phyloP scores from a whole-genome alignment of 2,797 vertebrate species.

The Tarsius wallacei region DNA sequence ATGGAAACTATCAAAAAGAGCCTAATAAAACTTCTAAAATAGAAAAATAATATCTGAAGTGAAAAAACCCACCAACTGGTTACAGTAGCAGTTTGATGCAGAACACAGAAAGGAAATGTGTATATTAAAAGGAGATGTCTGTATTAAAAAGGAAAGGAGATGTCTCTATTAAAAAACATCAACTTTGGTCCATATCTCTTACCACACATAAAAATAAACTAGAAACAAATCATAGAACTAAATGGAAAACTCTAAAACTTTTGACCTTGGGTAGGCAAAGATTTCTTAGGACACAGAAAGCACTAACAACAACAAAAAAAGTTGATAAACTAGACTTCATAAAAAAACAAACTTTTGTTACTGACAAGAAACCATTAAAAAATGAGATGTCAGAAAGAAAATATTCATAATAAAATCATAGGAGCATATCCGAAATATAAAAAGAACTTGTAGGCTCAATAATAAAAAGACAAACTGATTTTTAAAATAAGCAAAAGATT shows the following conservation, averaged over 20 bases:
- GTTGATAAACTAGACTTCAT: not conserved
- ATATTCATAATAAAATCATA: not conserved
- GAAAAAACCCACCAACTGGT: not conserved
- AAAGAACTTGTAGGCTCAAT: conserved; percentile 24
- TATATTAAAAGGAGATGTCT: no score
- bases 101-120: not conserved
- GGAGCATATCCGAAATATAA: not conserved
- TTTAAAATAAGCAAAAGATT: not conserved
- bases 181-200: not conserved
- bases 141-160: no score
- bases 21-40: not conserved
- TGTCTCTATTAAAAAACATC: not conserved
- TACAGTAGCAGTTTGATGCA: not conserved
- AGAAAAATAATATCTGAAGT: not conserved
- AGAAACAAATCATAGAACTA: conserved; percentile 39
- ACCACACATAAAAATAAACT: not conserved
- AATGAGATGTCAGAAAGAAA: not conserved
- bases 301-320: not conserved
- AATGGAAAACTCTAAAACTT: conserved; percentile 32
- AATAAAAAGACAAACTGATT: conserved; percentile 15
- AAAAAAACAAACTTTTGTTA: not conserved
- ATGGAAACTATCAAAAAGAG: conserved; percentile 7
- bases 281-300: conserved; percentile 20
- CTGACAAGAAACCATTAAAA: not conserved
- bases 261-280: not conserved